These are phyloP conservation scores for Diaperis boleti DNA, from an alignment of 2,888 invertebrate species.

Conservation along the genomic window DNA sequence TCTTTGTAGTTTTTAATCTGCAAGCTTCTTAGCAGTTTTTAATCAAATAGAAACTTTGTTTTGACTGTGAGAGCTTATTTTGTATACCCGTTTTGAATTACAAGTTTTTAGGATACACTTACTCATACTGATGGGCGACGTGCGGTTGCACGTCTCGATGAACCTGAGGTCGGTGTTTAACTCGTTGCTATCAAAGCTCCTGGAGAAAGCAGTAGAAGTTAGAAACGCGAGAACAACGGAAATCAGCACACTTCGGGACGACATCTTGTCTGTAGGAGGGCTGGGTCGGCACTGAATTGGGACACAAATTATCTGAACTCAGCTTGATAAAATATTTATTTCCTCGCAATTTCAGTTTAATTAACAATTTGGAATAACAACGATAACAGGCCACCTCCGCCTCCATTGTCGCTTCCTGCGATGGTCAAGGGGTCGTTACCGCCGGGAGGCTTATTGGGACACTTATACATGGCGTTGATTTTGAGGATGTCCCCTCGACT, in stretches of 20 bases:
- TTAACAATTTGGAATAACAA: conserved; percentile 36
- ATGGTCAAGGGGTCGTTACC: background rate
- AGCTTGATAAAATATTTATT: conserved; percentile 13
- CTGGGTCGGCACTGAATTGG: conserved; percentile 4
- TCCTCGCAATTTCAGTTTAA: conserved; percentile 12
- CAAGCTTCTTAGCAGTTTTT: too few relatives aligned
- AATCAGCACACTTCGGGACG: background rate
- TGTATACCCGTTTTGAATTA: too few relatives aligned
- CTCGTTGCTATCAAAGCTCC: conserved; percentile 49
- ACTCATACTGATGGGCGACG: conserved; percentile 62
- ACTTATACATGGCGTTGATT: conserved; percentile 84
- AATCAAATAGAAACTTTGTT: too few relatives aligned
- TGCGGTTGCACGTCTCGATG: conserved; percentile 61
- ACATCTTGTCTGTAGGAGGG: conserved; percentile 13
- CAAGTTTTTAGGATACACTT: conserved; percentile 49
- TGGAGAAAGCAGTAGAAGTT: background rate
- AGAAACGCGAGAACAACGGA: background rate
- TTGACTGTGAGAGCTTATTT: too few relatives aligned
- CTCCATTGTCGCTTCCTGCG: background rate
- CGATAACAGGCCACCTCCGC: conserved; percentile 20
- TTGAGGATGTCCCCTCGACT: conserved; percentile 80
- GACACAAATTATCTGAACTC: conserved; percentile 2
- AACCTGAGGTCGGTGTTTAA: conserved; percentile 57
- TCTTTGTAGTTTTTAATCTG: background rate
- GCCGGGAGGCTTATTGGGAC: conserved; percentile 61